Base-by-base conservation (phyloP, 2,797 vertebrate genomes). In the Graptemys geographica region DNA sequence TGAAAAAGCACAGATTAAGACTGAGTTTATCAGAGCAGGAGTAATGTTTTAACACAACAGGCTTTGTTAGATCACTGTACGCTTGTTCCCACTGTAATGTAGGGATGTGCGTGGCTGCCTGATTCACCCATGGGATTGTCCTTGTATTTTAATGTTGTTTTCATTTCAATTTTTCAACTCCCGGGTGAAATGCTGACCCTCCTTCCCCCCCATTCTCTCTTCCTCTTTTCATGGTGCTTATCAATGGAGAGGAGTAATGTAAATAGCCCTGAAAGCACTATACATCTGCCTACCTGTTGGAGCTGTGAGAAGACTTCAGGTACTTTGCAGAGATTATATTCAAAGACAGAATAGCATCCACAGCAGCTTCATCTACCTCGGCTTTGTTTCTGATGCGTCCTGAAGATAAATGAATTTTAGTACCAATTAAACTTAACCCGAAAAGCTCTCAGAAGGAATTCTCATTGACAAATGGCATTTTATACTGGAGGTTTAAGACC, bases 311-410 rank as follows among this genome's bases (percentile, higher is more conserved):
- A 2, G 99, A 99, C 95, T 99, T 99, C 96, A 99, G 98, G 96
- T 99, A 99, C 97, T 99, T 99, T 74, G 99, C 99, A 47, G 99
- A 99, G 96, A 99, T 99, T 53, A 99, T 99, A 97, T 99, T 99
- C 59, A 99, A 98, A 81, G 99, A 99, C 65, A 99, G 97, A 87
- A 99, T 99, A 1, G 99, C 99, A 53, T 99, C 99, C 4, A 99
- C 98, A 2, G 99, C 99, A 31, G 98, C 96, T 89, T 99, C 99
- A 44, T 99, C 99, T 83, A 99, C 99, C 95, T 99, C 99, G 2
- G 99, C 98, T 97, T 99, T 99, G 97, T 97, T 99, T 96, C 99
- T 98, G 96, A 99, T 99, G 18, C 99, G 99, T 88, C 99, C 99
- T 99, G 65, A 52, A 83, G 90, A 88, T 18, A 37, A 65, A 87